Evolutionary conservation across 1,140 invertebrate genomes (phyloP).

Genomic region (Macrosteles quadrilineatus): DNA sequence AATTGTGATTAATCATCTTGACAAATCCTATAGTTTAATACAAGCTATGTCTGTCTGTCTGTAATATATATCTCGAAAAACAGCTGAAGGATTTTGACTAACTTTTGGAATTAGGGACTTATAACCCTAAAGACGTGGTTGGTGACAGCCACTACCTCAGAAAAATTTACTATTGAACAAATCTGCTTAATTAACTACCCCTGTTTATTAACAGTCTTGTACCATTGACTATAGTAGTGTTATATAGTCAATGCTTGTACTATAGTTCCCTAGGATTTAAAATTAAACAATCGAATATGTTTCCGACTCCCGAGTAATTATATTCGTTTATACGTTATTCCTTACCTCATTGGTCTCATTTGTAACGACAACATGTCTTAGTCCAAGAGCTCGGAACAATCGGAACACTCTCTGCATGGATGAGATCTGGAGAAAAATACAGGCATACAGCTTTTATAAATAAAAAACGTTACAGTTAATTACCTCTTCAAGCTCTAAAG

Average conservation of each 20-base stretch:
- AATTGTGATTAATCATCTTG: not conserved
- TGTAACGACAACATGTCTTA: constrained; percentile 92
- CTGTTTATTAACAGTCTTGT: not conserved
- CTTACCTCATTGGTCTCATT: constrained; percentile 85
- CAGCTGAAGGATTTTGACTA: too few relatives aligned
- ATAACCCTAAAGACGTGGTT: too few relatives aligned
- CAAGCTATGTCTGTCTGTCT: too few relatives aligned
- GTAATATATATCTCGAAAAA: too few relatives aligned
- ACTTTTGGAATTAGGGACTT: too few relatives aligned
- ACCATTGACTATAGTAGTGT: not conserved
- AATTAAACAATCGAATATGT: not conserved
- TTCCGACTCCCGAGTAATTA: not conserved
- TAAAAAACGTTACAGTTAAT: too few relatives aligned
- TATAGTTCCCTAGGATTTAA: not conserved
- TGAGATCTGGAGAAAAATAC: constrained; percentile 66
- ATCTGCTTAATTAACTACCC: not conserved
- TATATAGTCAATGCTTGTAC: not conserved
- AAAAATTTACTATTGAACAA: not conserved
- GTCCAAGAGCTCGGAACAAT: constrained; percentile 90
- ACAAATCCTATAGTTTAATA: not conserved
- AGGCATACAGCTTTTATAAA: too few relatives aligned
- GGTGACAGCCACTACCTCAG: too few relatives aligned
- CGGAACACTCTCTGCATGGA: constrained; percentile 89
- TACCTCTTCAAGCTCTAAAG: too few relatives aligned
- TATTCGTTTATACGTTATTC: not conserved